Percentiles rank a stretch among this genome's conserved stretches.
Evolutionary conservation across 2,888 invertebrate species (phyloP).

Genomic region (Drosophila neutralis): DNA sequence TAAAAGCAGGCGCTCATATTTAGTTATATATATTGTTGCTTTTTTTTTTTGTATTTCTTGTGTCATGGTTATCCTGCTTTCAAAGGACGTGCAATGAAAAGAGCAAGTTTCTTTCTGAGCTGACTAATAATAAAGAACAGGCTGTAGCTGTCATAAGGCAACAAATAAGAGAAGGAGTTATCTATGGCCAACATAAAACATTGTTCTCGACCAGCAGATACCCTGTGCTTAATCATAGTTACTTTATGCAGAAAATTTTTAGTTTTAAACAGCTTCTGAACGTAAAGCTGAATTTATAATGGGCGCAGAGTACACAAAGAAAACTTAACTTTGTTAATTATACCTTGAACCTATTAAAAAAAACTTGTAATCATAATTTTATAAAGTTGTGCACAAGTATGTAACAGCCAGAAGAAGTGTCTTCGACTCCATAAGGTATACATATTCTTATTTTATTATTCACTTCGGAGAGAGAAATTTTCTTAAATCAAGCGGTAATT

Average conservation of each 20-base stretch:
- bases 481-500: too few relatives aligned
- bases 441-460: not conserved
- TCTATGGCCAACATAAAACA: not conserved
- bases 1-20: conserved; percentile 40
- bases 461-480: not conserved
- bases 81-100: not conserved
- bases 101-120: not conserved
- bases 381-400: not conserved
- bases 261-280: not conserved
- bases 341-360: not conserved
- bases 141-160: not conserved
- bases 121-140: not conserved
- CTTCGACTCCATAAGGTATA: not conserved
- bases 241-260: not conserved
- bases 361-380: not conserved
- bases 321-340: not conserved
- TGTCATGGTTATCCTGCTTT: not conserved
- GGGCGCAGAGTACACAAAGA: not conserved
- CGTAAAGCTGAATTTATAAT: not conserved
- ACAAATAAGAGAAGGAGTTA: not conserved
- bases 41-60: not conserved
- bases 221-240: not conserved
- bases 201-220: not conserved
- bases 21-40: conserved; percentile 3
- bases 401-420: not conserved